Conservation (phyloP, 2,113 vertebrate species). For the Microtus richardsoni region DNA sequence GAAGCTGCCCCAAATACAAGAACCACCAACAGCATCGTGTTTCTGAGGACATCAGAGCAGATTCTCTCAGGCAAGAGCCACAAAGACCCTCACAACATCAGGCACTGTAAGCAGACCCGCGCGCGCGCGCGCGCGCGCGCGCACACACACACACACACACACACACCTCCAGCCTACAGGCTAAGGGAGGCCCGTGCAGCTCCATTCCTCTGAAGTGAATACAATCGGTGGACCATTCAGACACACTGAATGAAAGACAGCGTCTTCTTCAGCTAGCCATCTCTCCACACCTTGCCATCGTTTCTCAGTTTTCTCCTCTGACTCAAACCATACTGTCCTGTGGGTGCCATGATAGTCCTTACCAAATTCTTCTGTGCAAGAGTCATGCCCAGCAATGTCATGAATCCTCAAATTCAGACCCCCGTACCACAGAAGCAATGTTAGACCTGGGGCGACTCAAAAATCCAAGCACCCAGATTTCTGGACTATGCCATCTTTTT, state of each 20-base stretch:
- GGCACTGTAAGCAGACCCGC: background rate
- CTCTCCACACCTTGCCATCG: background rate
- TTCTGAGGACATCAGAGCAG: background rate
- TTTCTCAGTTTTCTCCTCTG: slow-evolving; percentile 29
- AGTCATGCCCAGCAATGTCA: slow-evolving; percentile 26
- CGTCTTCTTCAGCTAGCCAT: background rate
- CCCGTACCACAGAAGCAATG: slow-evolving; percentile 29
- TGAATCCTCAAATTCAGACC: slow-evolving; percentile 18
- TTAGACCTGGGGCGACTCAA: background rate
- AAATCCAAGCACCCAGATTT: slow-evolving; percentile 36
- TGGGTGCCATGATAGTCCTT: background rate
- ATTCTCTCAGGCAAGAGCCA: background rate
- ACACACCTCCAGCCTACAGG: accelerated
- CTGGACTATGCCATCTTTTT: slow-evolving; percentile 27
- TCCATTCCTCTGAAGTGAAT: background rate
- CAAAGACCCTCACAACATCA: background rate
- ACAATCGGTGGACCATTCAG: background rate
- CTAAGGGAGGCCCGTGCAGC: background rate
- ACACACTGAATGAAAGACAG: background rate
- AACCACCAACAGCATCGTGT: background rate
- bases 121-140: background rate
- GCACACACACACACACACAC: background rate
- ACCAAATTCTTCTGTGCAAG: background rate
- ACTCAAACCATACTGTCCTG: background rate
- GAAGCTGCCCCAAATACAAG: background rate